Base-by-base conservation (phyloP, 2,888 invertebrate species). In the Trimorus sp. region DNA sequence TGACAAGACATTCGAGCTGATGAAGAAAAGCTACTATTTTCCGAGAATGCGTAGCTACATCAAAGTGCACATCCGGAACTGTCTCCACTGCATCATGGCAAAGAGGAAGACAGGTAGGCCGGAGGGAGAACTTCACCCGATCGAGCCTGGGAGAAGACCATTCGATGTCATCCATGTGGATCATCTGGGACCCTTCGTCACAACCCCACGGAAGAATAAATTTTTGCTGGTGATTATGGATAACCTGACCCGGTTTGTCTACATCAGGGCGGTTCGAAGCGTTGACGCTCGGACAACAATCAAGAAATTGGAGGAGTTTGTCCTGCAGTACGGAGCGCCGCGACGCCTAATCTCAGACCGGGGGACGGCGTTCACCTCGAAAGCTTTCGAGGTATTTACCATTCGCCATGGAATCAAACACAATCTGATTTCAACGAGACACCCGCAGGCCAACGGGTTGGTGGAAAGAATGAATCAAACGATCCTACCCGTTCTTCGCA, bases 401-500 rank as follows among this genome's bases (percentile, higher is more conserved):
- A 11, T 14, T n/a, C 71, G 62, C n/a, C n/a, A n/a, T 15, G 54
- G 62, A 4, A 54, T 71, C 16, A 9, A 12, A 1, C 70, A 70
- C 16, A 59, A 15, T 8, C 51, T 49, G 4, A 59, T 59, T 12
- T 70, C 70, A 8, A 42, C 59, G 1, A 48, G 70, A 1, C 70
- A 70, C 51, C 70, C 59, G 1, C 70, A 70, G 15, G 70, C 70
- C 6, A 70, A 70, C 9, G 70, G 70, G 0, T 16, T 70, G 12
- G 71, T 62, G 1, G 54, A 71, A 15, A n/a, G 62, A 9, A 38
- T 62, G 11, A 71, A 71, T 36, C 63, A 73, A 48, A 63, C 73
- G 11, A 73, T 73, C 16, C 58, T 73, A 1, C 71, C 71, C 0
- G 62, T 45, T 1, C 12, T 73, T 8, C 62, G 71, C 8, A 26